Conservation (phyloP, 2,113 vertebrate species). For the Pseudorectes ferrugineus region DNA sequence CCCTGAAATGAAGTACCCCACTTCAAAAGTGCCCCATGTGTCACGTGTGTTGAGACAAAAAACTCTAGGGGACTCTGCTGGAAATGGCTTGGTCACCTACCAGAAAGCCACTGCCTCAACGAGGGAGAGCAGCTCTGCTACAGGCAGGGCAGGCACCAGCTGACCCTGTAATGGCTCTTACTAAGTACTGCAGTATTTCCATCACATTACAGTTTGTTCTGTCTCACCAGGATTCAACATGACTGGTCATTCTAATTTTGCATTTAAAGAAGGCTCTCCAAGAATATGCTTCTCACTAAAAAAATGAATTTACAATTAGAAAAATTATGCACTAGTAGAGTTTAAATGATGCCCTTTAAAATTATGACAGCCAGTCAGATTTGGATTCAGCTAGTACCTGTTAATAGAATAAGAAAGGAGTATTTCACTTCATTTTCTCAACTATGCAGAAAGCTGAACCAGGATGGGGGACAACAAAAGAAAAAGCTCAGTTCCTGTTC, state of each 20-base stretch:
- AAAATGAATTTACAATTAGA: neutral
- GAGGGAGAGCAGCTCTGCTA: neutral
- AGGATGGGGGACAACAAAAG: neutral
- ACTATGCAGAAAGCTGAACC: neutral
- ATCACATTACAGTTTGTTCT: neutral
- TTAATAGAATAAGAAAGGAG: neutral
- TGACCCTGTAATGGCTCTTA: neutral
- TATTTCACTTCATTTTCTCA: neutral
- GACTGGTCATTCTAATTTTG: neutral
- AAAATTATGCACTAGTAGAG: neutral
- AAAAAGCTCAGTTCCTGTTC: neutral
- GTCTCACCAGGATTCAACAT: neutral
- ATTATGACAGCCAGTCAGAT: neutral
- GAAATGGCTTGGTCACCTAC: neutral
- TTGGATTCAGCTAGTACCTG: neutral
- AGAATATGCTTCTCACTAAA: neutral
- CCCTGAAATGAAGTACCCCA: neutral
- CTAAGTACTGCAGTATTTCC: neutral
- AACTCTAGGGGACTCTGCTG: neutral
- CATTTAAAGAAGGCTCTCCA: neutral
- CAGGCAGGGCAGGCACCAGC: neutral
- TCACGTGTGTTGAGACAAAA: rapidly evolving
- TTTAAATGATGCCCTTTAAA: neutral
- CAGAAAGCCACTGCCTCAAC: neutral
- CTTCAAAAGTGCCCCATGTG: neutral